Evolutionary conservation across 1,140 invertebrate genomes (phyloP).

Genomic region (Cyphomyrmex costatus): DNA sequence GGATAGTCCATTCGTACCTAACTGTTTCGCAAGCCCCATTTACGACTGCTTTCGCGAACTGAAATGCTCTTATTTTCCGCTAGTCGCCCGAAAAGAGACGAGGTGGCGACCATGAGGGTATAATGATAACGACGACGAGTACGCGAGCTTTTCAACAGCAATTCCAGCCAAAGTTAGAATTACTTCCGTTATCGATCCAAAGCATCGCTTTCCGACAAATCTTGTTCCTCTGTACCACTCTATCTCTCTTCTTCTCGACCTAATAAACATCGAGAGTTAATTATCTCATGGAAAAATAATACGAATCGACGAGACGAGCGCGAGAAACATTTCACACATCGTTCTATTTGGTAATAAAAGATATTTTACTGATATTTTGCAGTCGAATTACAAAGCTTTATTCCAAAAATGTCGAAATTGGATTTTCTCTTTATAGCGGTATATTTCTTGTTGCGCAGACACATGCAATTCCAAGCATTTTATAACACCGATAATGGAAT

Average conservation of each 20-base stretch:
- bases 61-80: constrained; percentile 63
- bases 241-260: background rate
- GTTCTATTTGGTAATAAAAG: background rate
- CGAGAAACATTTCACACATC: background rate
- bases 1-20: constrained; percentile 69
- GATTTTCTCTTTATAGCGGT: background rate
- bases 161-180: background rate
- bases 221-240: background rate
- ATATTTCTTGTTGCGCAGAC: constrained; percentile 7
- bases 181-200: constrained; percentile 20
- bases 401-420: constrained; percentile 50
- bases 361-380: background rate
- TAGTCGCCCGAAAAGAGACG: constrained; percentile 27
- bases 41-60: constrained; percentile 48
- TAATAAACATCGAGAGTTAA: constrained; percentile 26
- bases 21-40: constrained; percentile 73
- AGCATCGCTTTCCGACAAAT: background rate
- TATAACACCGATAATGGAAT: constrained; percentile 31
- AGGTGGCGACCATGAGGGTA: constrained; percentile 9
- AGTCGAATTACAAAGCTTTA: constrained; percentile 31
- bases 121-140: constrained; percentile 45
- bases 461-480: constrained; percentile 22
- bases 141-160: constrained; percentile 16
- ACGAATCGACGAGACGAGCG: background rate
- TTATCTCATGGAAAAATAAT: background rate